Evolutionary conservation across 2,113 vertebrate species (phyloP).

Genomic region (Zosterops pallidus): DNA sequence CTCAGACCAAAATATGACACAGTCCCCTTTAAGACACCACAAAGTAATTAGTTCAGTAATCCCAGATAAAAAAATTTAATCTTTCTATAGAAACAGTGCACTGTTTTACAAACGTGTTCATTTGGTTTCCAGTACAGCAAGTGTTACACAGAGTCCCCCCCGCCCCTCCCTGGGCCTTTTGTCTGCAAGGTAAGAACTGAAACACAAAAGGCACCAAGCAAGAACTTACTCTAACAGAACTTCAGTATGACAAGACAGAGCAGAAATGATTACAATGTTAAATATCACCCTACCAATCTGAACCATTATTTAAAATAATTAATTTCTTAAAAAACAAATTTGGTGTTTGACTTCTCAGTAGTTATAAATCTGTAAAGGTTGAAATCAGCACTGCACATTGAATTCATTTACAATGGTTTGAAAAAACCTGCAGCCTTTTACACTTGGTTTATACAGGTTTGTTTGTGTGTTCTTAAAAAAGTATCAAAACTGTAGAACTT

Average conservation of each 20-base stretch:
- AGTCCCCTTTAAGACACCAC: background rate
- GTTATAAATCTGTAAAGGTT: constrained; percentile 61
- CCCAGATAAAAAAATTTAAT: constrained; percentile 76
- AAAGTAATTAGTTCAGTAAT: background rate
- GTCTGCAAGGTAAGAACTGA: constrained; percentile 33
- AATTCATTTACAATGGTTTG: constrained; percentile 56
- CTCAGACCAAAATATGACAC: background rate
- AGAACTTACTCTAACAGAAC: constrained; percentile 56
- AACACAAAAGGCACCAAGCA: constrained; percentile 67
- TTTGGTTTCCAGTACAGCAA: constrained; percentile 75
- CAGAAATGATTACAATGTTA: constrained; percentile 58
- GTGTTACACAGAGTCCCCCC: constrained; percentile 45
- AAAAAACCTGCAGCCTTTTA: constrained; percentile 62
- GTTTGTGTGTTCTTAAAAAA: constrained; percentile 71
- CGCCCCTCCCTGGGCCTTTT: constrained; percentile 13
- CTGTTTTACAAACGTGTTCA: constrained; percentile 75
- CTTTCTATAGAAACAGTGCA: constrained; percentile 78
- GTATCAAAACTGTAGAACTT: constrained; percentile 80
- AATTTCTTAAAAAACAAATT: constrained; percentile 54
- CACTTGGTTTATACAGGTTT: constrained; percentile 65
- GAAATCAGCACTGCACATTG: constrained; percentile 53
- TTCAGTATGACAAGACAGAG: constrained; percentile 61
- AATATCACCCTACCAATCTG: constrained; percentile 51
- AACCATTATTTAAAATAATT: constrained; percentile 58
- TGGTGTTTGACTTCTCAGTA: constrained; percentile 51